A percentile compares a stretch with the other conserved stretches of the same genome.
phyloP scores from a whole-genome alignment of 2,113 vertebrate species.

The Callipepla californica region DNA sequence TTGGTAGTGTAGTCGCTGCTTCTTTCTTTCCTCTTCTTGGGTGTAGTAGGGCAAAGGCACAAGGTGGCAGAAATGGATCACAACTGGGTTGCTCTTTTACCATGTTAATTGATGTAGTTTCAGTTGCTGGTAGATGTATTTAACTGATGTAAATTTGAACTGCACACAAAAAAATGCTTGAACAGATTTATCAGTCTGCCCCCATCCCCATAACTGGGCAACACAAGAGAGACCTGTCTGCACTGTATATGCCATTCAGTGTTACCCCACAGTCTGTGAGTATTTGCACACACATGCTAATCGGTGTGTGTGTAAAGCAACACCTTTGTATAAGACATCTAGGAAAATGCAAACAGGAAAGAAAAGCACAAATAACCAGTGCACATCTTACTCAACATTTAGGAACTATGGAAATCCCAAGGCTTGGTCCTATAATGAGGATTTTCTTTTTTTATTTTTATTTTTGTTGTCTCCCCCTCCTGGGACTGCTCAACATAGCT shows the following conservation, averaged over 20 bases:
- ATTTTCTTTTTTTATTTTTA: neutral
- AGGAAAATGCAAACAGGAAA: neutral
- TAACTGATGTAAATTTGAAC: neutral
- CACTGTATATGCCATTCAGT: neutral
- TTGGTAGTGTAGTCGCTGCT: neutral
- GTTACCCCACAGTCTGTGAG: rapidly evolving
- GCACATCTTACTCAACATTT: neutral
- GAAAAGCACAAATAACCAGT: neutral
- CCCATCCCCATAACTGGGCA: neutral
- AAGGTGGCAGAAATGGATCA: neutral
- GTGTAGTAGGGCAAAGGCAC: neutral
- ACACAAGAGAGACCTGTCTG: neutral
- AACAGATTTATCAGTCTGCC: neutral
- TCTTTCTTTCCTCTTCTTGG: neutral
- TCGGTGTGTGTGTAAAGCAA: neutral
- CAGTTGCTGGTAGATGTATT: neutral
- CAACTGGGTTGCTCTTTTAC: neutral
- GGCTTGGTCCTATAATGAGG: neutral
- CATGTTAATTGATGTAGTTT: neutral
- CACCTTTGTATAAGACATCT: neutral
- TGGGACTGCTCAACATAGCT: neutral
- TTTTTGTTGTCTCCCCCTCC: neutral
- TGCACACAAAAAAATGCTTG: neutral
- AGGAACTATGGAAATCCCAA: neutral
- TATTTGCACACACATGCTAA: neutral